Conservation (phyloP, 2,888 invertebrate species). For the Zonitis immaculata region DNA sequence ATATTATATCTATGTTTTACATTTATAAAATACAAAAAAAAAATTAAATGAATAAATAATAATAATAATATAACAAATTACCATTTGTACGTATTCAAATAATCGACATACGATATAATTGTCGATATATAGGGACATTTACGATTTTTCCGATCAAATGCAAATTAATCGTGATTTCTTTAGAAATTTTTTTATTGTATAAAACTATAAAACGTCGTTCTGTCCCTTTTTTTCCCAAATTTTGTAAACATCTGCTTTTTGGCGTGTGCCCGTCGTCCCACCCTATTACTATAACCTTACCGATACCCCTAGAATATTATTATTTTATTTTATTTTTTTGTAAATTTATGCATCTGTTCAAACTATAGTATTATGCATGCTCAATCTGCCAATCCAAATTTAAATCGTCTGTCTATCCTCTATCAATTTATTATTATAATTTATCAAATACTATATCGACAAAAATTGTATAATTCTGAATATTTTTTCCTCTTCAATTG, state of each 20-base stretch:
- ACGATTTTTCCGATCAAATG: slow-evolving; percentile 34
- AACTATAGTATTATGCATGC: slow-evolving; percentile 16
- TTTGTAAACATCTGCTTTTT: slow-evolving; percentile 48
- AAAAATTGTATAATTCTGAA: neutral
- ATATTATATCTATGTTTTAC: slow-evolving; percentile 45
- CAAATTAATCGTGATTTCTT: slow-evolving; percentile 43
- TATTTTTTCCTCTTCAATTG: neutral
- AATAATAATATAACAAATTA: slow-evolving; percentile 14
- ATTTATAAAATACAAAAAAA: slow-evolving; percentile 39
- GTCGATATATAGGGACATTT: slow-evolving; percentile 16
- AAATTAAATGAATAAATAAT: slow-evolving; percentile 19
- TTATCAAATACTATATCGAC: neutral
- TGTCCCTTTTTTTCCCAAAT: slow-evolving; percentile 47
- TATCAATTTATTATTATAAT: slow-evolving; percentile 1
- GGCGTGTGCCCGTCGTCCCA: slow-evolving; percentile 30
- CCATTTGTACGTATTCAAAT: slow-evolving; percentile 37
- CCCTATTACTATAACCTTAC: slow-evolving; percentile 24
- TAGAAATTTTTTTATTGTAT: slow-evolving; percentile 40
- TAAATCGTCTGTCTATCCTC: slow-evolving; percentile 8
- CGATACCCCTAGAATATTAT: slow-evolving; percentile 34
- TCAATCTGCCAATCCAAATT: slow-evolving; percentile 11
- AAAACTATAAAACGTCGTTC: slow-evolving; percentile 30
- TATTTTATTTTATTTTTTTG: slow-evolving; percentile 33
- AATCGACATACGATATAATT: slow-evolving; percentile 14
- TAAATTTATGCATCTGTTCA: slow-evolving; percentile 45